Evolutionary conservation across 2,113 vertebrate species (phyloP).

Genomic region (Corythornis cristatus): DNA sequence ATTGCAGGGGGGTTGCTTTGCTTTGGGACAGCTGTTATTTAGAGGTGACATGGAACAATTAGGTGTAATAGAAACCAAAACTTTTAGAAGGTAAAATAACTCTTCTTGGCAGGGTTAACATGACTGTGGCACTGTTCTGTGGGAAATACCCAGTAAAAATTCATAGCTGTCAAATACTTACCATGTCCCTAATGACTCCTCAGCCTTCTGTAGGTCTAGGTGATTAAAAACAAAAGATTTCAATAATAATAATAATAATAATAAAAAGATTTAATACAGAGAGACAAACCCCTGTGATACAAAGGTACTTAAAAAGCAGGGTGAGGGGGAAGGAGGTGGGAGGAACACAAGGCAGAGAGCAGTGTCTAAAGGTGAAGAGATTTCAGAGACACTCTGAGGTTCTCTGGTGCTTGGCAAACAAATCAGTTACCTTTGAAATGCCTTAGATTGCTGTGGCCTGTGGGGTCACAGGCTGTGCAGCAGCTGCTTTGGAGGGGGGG

Average conservation of each 20-base stretch:
- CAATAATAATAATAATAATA: too few relatives aligned
- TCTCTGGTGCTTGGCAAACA: not conserved
- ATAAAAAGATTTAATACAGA: not conserved
- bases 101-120: not conserved
- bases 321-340: not conserved
- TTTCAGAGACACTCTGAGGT: not conserved
- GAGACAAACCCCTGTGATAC: not conserved
- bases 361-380: not conserved
- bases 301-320: not conserved
- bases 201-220: not conserved
- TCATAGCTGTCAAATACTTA: not conserved
- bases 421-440: not conserved
- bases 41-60: not conserved
- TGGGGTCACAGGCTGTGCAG: not conserved
- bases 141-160: not conserved
- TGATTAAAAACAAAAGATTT: not conserved
- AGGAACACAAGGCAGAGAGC: not conserved
- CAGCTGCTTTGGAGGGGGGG: not conserved
- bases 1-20: constrained; percentile 13
- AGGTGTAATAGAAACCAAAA: not conserved
- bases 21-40: not conserved
- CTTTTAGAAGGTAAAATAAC: not conserved
- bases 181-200: not conserved
- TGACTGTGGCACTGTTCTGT: not conserved
- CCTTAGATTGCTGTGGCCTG: not conserved